Evolutionary conservation across 2,113 vertebrate species (phyloP).

Genomic region (Ceyx margarethae): DNA sequence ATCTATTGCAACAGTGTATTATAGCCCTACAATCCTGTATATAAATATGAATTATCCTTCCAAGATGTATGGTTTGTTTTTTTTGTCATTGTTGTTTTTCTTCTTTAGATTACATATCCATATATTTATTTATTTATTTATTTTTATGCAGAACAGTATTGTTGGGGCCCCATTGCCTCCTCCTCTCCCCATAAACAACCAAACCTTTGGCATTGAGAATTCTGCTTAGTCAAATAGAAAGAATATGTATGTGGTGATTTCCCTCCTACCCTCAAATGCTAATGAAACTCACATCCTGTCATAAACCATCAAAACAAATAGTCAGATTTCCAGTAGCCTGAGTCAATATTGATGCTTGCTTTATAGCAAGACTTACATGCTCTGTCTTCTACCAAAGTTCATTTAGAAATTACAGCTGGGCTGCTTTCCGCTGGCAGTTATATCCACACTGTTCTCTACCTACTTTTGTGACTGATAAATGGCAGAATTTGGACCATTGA

Average conservation of each 20-base stretch:
- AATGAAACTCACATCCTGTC: constrained; percentile 5
- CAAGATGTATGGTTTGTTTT: background rate
- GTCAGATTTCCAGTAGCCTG: constrained; percentile 55
- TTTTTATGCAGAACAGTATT: background rate
- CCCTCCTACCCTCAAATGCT: background rate
- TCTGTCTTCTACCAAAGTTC: constrained; percentile 18
- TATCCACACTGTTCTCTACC: background rate
- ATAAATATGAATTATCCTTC: background rate
- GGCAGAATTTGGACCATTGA: constrained; percentile 29
- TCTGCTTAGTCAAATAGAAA: constrained; percentile 33
- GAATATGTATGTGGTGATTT: constrained; percentile 2
- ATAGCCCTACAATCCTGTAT: constrained; percentile 7
- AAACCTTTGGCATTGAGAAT: background rate
- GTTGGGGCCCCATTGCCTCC: constrained; percentile 38
- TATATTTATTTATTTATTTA: background rate
- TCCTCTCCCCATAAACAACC: constrained; percentile 4
- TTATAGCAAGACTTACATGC: background rate
- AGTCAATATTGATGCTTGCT: constrained; percentile 32
- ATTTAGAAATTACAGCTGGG: constrained; percentile 3
- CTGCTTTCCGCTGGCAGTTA: constrained; percentile 18
- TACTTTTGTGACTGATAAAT: constrained; percentile 7
- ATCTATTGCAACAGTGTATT: constrained; percentile 37
- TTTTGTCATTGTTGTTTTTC: background rate
- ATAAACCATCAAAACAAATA: background rate
- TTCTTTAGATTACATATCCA: background rate